A percentile compares a stretch with the other conserved stretches of the same genome.
Conservation (phyloP, 1,140 invertebrate species). For the Aphelinus certus region DNA sequence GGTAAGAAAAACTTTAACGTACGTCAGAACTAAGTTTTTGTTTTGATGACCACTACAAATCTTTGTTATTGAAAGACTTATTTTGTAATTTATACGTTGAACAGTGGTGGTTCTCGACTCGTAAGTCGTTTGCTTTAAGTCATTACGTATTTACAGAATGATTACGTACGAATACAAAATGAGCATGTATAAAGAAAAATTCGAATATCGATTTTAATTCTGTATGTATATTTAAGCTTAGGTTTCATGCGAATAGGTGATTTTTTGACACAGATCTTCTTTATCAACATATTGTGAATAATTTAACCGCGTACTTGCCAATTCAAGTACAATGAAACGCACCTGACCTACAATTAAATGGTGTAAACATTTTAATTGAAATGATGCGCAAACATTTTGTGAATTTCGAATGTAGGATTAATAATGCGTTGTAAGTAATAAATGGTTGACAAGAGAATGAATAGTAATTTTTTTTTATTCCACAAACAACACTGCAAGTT, state of each 20-base stretch:
- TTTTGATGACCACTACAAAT: constrained; percentile 9
- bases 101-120: constrained; percentile 13
- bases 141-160: constrained; percentile 13
- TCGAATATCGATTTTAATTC: constrained; percentile 18
- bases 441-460: constrained; percentile 7
- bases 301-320: constrained; percentile 6
- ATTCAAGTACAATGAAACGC: constrained; percentile 16
- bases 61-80: constrained; percentile 27
- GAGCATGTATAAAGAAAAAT: constrained; percentile 25
- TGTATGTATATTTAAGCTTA: constrained; percentile 20
- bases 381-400: background rate
- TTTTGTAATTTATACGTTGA: constrained; percentile 32
- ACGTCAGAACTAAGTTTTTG: constrained; percentile 18
- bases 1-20: background rate
- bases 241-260: background rate
- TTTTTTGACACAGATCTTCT: background rate
- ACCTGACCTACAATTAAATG: background rate
- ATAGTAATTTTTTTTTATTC: too few species aligned
- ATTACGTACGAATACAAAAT: constrained; percentile 18
- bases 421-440: constrained; percentile 28
- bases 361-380: constrained; percentile 25
- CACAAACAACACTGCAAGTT: too few species aligned
- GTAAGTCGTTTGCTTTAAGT: constrained; percentile 31
- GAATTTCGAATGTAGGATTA: constrained; percentile 24
- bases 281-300: background rate